Evolutionary conservation across 2,113 vertebrate species (phyloP).

Genomic region (Sapajus apella): DNA sequence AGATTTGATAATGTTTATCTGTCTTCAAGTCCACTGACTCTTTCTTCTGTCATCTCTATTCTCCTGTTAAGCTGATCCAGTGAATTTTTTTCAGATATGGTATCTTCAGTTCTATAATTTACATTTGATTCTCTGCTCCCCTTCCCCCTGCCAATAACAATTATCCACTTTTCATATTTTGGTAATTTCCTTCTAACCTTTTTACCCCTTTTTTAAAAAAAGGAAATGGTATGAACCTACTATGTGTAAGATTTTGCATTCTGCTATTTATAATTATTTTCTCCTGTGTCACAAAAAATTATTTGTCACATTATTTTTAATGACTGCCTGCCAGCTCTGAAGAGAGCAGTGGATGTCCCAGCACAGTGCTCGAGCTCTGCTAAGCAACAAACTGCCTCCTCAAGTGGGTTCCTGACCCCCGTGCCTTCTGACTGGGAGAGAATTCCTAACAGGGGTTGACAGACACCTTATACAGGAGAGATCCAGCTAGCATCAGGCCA

Average conservation of each 20-base stretch:
- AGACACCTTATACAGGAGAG: too few relatives aligned
- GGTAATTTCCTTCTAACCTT: not conserved
- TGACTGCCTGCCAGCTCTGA: not conserved
- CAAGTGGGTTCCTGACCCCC: too few relatives aligned
- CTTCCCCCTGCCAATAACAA: not conserved
- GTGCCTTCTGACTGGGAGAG: too few relatives aligned
- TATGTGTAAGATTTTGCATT: not conserved
- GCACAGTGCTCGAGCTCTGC: too few relatives aligned
- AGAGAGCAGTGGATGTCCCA: too few relatives aligned
- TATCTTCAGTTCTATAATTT: conserved; percentile 11
- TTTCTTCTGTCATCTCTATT: not conserved
- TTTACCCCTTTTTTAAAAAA: not conserved
- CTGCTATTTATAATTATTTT: not conserved
- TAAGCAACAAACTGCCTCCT: too few relatives aligned
- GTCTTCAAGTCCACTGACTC: not conserved
- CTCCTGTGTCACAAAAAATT: not conserved
- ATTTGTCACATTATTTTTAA: not conserved
- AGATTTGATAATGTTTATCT: not conserved
- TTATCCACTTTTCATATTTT: not conserved
- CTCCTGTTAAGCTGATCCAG: not conserved
- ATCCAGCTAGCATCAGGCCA: too few relatives aligned
- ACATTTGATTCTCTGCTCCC: not conserved
- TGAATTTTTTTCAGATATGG: not conserved
- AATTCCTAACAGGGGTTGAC: too few relatives aligned
- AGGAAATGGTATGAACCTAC: not conserved